Conservation (phyloP, 2,113 vertebrate genomes). For the Phoxinus phoxinus region DNA sequence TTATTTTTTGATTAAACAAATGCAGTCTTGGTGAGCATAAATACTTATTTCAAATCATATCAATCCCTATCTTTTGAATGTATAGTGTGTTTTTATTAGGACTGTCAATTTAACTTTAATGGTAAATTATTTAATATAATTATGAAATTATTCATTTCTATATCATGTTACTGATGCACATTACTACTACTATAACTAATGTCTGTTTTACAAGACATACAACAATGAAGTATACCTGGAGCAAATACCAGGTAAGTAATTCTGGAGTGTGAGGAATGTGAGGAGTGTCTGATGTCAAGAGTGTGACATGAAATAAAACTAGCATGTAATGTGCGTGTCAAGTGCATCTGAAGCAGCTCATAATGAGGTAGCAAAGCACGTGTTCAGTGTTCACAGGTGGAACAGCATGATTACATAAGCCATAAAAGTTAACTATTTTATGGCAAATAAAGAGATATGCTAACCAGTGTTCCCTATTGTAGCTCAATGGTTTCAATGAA, state of each 20-base stretch:
- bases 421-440: slow-evolving; percentile 1
- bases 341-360: neutral
- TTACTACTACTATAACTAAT: too few species aligned
- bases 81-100: too few species aligned
- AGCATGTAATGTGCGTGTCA: neutral
- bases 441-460: slow-evolving; percentile 1
- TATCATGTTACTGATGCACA: too few species aligned
- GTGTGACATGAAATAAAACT: neutral
- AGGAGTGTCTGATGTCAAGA: neutral
- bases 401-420: neutral
- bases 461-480: neutral
- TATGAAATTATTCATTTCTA: too few species aligned
- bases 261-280: neutral
- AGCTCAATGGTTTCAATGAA: neutral
- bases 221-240: neutral
- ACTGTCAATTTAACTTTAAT: too few species aligned
- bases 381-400: neutral
- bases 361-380: neutral
- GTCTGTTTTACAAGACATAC: neutral
- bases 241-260: neutral
- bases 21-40: too few species aligned
- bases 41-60: too few species aligned
- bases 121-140: too few species aligned
- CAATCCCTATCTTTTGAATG: too few species aligned
- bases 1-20: too few species aligned